Base-by-base conservation (phyloP, 2,888 invertebrate genomes). In the Latrodectus elegans region DNA sequence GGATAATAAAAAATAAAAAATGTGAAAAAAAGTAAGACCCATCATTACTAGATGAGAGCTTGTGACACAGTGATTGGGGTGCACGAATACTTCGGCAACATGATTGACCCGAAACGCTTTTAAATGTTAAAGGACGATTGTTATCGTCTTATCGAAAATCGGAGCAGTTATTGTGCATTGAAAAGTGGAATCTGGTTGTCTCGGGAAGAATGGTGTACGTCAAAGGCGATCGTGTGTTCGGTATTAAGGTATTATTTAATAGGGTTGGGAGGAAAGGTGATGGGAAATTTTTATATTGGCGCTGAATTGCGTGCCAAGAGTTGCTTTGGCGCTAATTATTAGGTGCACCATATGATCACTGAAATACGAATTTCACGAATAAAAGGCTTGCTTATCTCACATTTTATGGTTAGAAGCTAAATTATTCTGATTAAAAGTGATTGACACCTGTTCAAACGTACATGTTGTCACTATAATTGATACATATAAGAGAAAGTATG, bases 21-120 rank as follows among this genome's bases (percentile, higher is more conserved):
- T 38, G 38, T 38, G 38, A 38, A 38, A 38, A 38, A 38, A 38
- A 38, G 38, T 38, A 38, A 38, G 38, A n/a, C 60, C 60, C 60
- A 60, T 60, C 60, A 60, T 60, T 60, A 60, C n/a, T 12, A 60
- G 60, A 60, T 15, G 12, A 12, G n/a, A 60, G 60, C 12, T 15
- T 60, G 60, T 60, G 60, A 60, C 60, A 60, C 60, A 60, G 14
- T 60, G 60, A 60, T 60, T 60, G 60, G 60, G 60, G 60, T 60
- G 60, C 60, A 6, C 60, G 11, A 15, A 60, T 60, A 60, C 60
- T 60, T 12, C 60, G 14, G 14, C 12, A 15, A 60, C 60, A 60
- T 60, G 60, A 60, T n/a, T 60, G 60, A 60, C 60, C 60, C 60
- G 60, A 60, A 38, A 60, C 12, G 60, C n/a, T 60, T 60, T 60